Conservation (phyloP, 2,113 vertebrate species). For the Sylvietta virens region DNA sequence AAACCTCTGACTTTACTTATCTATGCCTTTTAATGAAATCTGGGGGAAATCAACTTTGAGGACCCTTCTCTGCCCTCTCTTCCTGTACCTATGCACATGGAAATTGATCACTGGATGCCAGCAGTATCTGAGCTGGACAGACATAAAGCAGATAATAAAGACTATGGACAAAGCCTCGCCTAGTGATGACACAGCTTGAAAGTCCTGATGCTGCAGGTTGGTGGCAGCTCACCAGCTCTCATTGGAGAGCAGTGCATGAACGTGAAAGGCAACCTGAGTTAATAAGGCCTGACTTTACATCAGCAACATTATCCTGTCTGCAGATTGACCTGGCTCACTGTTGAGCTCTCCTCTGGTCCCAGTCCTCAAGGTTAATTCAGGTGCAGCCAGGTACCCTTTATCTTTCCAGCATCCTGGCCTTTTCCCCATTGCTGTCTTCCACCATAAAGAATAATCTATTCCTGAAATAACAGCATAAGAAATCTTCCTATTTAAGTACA, state of each 20-base stretch:
- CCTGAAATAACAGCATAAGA: not conserved
- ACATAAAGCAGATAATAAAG: not conserved
- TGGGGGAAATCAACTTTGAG: not conserved
- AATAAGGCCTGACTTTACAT: not conserved
- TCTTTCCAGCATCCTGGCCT: not conserved
- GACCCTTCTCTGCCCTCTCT: not conserved
- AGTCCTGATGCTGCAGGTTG: not conserved
- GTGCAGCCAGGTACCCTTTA: not conserved
- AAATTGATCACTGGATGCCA: not conserved
- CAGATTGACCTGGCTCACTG: not conserved
- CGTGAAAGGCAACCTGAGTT: not conserved
- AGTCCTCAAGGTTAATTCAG: not conserved
- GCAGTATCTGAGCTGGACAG: not conserved
- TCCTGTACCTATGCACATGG: not conserved
- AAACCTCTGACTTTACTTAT: not conserved
- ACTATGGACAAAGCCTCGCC: not conserved
- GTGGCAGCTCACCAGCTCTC: not conserved
- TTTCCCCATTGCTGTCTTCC: not conserved
- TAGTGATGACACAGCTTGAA: not conserved
- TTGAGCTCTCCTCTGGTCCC: not conserved
- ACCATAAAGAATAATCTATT: not conserved
- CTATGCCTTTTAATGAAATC: not conserved
- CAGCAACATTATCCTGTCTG: not conserved
- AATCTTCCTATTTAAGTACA: not conserved
- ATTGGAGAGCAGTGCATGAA: fast-evolving